These are phyloP conservation scores for Paedocypris micromegethes DNA, from an alignment of 2,797 vertebrate genomes.

Conservation along the genomic window DNA sequence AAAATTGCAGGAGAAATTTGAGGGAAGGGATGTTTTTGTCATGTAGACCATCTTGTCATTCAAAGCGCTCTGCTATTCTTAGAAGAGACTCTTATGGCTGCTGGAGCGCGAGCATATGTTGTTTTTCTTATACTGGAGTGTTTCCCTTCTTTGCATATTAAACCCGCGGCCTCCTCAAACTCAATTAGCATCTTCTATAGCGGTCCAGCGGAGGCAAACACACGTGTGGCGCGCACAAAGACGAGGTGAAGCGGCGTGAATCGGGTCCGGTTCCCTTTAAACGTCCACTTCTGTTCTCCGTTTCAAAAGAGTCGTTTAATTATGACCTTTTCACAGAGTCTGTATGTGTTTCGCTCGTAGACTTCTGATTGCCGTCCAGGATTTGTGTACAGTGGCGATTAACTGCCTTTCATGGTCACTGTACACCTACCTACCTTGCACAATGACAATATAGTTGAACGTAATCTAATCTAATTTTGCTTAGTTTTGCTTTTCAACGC, in stretches of 20 bases:
- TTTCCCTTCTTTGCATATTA: conserved; percentile 69
- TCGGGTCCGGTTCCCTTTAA: conserved; percentile 64
- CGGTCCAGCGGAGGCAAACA: conserved; percentile 57
- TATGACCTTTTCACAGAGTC: conserved; percentile 77
- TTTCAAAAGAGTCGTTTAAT: conserved; percentile 81
- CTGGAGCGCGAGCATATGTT: conserved; percentile 69
- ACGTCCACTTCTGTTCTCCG: conserved; percentile 66
- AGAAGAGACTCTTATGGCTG: conserved; percentile 60
- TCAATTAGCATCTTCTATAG: conserved; percentile 71
- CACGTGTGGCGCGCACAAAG: conserved; percentile 55
- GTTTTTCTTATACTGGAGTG: conserved; percentile 70
- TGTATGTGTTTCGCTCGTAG: conserved; percentile 66
- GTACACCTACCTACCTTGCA: too few relatives aligned
- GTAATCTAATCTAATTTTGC: too few relatives aligned
- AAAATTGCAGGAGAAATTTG: not conserved
- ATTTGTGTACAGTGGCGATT: too few relatives aligned
- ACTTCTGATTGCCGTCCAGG: conserved; percentile 61
- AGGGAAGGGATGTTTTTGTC: conserved; percentile 14
- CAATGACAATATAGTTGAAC: too few relatives aligned
- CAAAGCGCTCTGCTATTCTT: conserved; percentile 25
- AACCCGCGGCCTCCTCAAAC: conserved; percentile 61
- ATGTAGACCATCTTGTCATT: conserved; percentile 17
- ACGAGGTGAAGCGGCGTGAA: conserved; percentile 65
- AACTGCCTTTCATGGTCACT: too few relatives aligned
- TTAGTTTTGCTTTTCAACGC: too few relatives aligned